These are phyloP conservation scores for Glossophaga mutica DNA, from an alignment of 2,797 vertebrate genomes.

Conservation along the genomic window DNA sequence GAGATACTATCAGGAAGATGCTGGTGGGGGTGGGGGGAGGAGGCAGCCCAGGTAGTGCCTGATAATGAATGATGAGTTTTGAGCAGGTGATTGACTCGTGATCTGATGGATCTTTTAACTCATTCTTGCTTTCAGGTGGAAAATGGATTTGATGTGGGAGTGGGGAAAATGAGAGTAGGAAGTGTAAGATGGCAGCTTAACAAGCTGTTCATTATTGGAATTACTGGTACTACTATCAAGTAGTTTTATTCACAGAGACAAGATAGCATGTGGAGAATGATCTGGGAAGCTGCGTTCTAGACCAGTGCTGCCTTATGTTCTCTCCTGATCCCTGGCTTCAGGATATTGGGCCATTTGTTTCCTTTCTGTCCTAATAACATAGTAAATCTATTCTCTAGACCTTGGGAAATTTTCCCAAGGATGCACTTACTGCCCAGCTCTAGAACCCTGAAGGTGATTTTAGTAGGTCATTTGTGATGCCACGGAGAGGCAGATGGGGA, in stretches of 20 bases:
- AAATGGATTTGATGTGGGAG: neutral
- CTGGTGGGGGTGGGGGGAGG: neutral
- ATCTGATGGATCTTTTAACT: neutral
- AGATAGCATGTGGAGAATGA: neutral
- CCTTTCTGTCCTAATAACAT: neutral
- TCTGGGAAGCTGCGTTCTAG: neutral
- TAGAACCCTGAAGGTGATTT: neutral
- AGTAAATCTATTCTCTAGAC: neutral
- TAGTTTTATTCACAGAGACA: neutral
- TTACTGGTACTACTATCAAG: neutral
- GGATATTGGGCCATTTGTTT: neutral
- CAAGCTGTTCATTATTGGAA: neutral
- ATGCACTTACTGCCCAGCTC: neutral
- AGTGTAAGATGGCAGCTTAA: neutral
- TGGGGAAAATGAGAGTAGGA: neutral
- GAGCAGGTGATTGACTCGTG: neutral
- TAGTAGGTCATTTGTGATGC: neutral
- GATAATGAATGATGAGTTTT: neutral
- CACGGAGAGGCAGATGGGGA: neutral
- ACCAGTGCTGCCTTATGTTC: neutral
- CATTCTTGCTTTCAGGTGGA: neutral
- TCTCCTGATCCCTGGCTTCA: neutral
- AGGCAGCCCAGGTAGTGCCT: accelerated
- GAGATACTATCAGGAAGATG: neutral
- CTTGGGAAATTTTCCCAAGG: neutral